Conservation (phyloP, 2,797 vertebrate species). For the Ctenochaetus hawaiiensis region DNA sequence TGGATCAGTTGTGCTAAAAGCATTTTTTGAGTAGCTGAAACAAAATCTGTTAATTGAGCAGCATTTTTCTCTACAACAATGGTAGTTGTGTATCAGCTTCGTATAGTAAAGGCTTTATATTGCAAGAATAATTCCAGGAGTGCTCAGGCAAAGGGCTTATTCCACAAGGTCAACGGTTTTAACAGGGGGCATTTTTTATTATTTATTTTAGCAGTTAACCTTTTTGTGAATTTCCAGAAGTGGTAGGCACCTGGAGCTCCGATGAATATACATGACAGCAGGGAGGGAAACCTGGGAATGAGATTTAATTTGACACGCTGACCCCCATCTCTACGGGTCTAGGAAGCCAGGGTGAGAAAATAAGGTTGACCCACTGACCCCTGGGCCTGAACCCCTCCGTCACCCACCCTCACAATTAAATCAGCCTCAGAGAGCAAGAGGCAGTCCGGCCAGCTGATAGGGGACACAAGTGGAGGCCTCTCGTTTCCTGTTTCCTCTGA, state of each 20-base stretch:
- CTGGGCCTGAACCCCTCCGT: constrained; percentile 83
- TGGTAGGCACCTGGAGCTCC: constrained; percentile 82
- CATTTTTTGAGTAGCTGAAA: constrained; percentile 8
- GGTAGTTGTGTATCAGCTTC: constrained; percentile 55
- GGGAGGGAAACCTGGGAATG: constrained; percentile 84
- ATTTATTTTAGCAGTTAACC: constrained; percentile 90
- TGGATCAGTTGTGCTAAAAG: not conserved
- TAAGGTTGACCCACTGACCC: constrained; percentile 87
- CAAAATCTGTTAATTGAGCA: constrained; percentile 24
- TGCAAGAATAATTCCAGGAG: constrained; percentile 58
- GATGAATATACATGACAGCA: constrained; percentile 90
- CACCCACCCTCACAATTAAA: constrained; percentile 89
- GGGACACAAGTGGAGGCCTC: constrained; percentile 58
- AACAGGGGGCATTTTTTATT: constrained; percentile 87
- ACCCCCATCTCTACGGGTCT: constrained; percentile 85
- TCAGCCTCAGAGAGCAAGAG: constrained; percentile 79
- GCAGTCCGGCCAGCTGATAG: constrained; percentile 53
- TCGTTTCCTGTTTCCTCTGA: constrained; percentile 61
- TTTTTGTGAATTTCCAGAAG: constrained; percentile 89
- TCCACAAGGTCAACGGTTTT: constrained; percentile 87
- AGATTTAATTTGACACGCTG: constrained; percentile 90
- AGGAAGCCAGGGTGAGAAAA: constrained; percentile 86
- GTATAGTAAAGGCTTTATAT: constrained; percentile 64
- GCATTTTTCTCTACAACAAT: constrained; percentile 17
- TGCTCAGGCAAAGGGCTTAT: constrained; percentile 76